These are phyloP conservation scores for Nannobrachium achirus DNA, from an alignment of 2,113 vertebrate species.

Conservation along the genomic window DNA sequence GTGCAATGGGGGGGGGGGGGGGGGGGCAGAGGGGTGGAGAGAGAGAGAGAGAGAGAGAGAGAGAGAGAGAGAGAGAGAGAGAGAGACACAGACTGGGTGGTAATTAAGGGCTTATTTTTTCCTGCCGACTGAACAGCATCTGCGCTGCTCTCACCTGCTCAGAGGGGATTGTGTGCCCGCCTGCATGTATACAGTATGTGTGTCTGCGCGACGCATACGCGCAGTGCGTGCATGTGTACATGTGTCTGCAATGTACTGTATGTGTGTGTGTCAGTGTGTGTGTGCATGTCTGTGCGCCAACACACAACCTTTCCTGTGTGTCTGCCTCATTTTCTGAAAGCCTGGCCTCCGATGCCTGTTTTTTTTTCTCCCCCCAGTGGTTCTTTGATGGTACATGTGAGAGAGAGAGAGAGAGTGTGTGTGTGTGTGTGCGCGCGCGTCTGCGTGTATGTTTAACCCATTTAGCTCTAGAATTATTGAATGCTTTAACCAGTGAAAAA, in stretches of 20 bases:
- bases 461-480: too few relatives aligned
- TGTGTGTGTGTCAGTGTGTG: too few relatives aligned
- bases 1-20: constrained; percentile 40
- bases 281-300: not conserved
- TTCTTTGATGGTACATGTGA: constrained; percentile 14
- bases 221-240: not conserved
- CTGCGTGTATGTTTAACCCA: constrained; percentile 6
- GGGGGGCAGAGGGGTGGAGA: constrained; percentile 18
- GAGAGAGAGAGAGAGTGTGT: not conserved
- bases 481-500: too few relatives aligned
- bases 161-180: constrained; percentile 43
- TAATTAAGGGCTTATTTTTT: constrained; percentile 74
- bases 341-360: constrained; percentile 20
- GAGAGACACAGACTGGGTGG: constrained; percentile 55
- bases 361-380: constrained; percentile 23
- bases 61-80: constrained; percentile 24
- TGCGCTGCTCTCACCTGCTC: constrained; percentile 68
- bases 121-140: constrained; percentile 61
- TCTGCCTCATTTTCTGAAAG: constrained; percentile 33
- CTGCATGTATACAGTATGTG: constrained; percentile 1
- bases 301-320: not conserved
- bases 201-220: constrained; percentile 9
- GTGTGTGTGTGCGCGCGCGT: constrained; percentile 9
- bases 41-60: not conserved
- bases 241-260: too few relatives aligned